Percentiles rank a stretch among this genome's conserved stretches.
Evolutionary conservation across 2,888 invertebrate genomes (phyloP).

Genomic region (Rhimphoctona megacephalus): DNA sequence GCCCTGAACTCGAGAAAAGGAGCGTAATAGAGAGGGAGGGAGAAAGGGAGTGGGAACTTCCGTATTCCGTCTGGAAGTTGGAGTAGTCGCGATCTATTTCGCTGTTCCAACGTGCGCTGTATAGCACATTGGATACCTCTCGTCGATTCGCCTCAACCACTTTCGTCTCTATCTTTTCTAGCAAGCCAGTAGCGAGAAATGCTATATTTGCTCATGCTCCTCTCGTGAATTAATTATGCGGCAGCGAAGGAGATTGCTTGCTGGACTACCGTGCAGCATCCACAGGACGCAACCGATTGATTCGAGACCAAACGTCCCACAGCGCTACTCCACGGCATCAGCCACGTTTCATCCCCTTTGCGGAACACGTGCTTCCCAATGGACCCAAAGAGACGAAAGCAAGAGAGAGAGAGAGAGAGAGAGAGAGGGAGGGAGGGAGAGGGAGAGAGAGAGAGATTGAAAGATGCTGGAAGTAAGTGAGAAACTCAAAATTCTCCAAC

Average conservation of each 20-base stretch:
- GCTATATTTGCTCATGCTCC: constrained; percentile 66
- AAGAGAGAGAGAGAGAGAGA: neutral
- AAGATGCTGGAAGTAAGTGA: neutral
- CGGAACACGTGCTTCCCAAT: constrained; percentile 45
- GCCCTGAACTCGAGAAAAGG: neutral
- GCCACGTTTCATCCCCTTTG: constrained; percentile 62
- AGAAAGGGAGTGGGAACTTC: constrained; percentile 41
- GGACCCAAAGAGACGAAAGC: constrained; percentile 14
- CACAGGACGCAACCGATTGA: constrained; percentile 62
- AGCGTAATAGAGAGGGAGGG: neutral
- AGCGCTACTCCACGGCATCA: constrained; percentile 49
- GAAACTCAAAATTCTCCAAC: constrained; percentile 55
- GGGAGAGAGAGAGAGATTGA: neutral
- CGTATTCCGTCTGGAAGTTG: constrained; percentile 67
- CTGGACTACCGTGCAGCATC: constrained; percentile 54
- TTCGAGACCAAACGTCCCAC: constrained; percentile 64
- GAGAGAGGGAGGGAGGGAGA: neutral
- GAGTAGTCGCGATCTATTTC: constrained; percentile 58
- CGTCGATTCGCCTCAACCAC: constrained; percentile 54
- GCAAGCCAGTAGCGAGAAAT: constrained; percentile 19
- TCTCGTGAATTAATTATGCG: constrained; percentile 70
- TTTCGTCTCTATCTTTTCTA: constrained; percentile 28
- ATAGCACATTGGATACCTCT: constrained; percentile 34
- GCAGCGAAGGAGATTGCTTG: constrained; percentile 68
- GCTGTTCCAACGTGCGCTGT: constrained; percentile 23